phyloP scores from a whole-genome alignment of 2,113 vertebrate genomes.

The Syrmaticus mikado region DNA sequence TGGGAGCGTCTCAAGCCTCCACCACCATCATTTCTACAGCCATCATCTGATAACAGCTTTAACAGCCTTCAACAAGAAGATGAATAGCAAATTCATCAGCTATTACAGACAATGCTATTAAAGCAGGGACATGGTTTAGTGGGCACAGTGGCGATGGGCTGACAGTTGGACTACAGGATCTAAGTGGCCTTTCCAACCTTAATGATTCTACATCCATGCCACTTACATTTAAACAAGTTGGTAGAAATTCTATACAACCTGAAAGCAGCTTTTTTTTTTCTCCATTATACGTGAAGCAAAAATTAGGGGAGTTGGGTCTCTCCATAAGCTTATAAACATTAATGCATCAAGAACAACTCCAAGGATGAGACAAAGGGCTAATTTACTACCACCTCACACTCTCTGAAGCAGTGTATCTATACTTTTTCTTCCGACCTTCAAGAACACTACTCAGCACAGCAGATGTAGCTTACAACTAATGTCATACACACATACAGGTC shows the following conservation, averaged over 20 bases:
- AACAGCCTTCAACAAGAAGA: background rate
- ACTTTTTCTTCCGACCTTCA: accelerated
- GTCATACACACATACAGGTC: accelerated
- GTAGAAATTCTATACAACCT: background rate
- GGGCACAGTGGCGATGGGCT: too few species aligned
- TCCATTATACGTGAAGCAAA: background rate
- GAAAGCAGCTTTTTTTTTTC: background rate
- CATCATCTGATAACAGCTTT: background rate
- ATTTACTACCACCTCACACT: background rate
- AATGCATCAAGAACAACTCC: background rate
- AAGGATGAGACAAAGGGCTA: background rate
- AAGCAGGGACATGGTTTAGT: background rate
- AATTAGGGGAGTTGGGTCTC: background rate
- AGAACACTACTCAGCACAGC: background rate
- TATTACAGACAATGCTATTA: accelerated
- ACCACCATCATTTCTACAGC: background rate
- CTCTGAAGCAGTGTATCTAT: background rate
- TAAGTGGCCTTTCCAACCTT: too few species aligned
- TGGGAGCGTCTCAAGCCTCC: background rate
- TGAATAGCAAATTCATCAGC: background rate
- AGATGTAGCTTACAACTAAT: background rate
- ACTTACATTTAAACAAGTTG: accelerated
- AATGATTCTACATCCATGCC: background rate
- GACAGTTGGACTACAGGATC: too few species aligned
- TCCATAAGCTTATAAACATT: background rate